Base-by-base conservation (phyloP, 2,888 invertebrate genomes). In the Acronicta leporina region DNA sequence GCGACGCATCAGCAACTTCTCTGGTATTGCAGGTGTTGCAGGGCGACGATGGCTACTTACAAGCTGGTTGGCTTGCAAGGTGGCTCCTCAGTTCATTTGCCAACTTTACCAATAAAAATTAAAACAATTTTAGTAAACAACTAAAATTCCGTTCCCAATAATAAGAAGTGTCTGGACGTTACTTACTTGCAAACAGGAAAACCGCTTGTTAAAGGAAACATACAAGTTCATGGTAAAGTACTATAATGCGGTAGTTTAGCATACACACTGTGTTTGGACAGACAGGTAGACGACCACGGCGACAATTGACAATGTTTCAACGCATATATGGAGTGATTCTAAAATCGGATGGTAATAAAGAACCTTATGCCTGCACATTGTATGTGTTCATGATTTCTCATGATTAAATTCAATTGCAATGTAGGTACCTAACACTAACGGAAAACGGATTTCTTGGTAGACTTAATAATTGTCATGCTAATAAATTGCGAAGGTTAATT, bases 231-330 rank as follows among this genome's bases (percentile, higher is more conserved):
- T 50, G 55, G 46, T 64, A 54, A 67, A 40, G 27, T 60, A 44
- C 57, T 54, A 62, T 73, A 77, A 77, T 65, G 67, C 73, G 73
- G 77, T 64, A 64, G 75, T 57, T 73, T 61, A 67, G 62, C 73
- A 77, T 66, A 67, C 40, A 38, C 40, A 61, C 78, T 75, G 49
- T 64, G 71, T 82, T 81, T 68, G 81, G 82, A 57, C 38, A 82
- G 72, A 79, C 81, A 77, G 82, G 82, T 82, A 80, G 76, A 71
- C 48, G 57, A 25, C 51, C 50, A 60, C 51, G 44, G 53, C 20
- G 43, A 55, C 47, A 46, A 71, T 59, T 54, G 58, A 69, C 70
- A 63, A 71, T 64, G 52, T 70, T 60, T 49, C 52, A 59, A 47
- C 33, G 4, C 68, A 8, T 66, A 68, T 68, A 76, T 30, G 77